Percentiles rank a stretch among this genome's conserved stretches.
Conservation (phyloP, 2,888 invertebrate genomes). For the Auanema sp. region DNA sequence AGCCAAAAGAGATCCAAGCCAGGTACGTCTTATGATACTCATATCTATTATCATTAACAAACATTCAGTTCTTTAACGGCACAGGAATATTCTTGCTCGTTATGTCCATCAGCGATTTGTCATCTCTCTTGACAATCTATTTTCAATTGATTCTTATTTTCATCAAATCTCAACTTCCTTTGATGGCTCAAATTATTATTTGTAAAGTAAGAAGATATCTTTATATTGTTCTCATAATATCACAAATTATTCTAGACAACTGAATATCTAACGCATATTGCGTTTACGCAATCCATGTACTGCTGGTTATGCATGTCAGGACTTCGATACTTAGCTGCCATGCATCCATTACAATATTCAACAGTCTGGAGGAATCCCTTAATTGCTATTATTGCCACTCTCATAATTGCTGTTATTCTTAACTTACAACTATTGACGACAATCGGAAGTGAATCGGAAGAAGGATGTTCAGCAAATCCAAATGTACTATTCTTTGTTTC, state of each 20-base stretch:
- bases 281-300: slow-evolving; percentile 54
- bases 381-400: slow-evolving; percentile 25
- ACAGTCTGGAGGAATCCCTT: slow-evolving; percentile 38
- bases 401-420: slow-evolving; percentile 26
- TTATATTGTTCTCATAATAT: background rate
- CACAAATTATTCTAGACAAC: slow-evolving; percentile 33
- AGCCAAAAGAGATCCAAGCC: slow-evolving; percentile 41
- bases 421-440: slow-evolving; percentile 40
- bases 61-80: slow-evolving; percentile 53
- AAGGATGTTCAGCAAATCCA: slow-evolving; percentile 2
- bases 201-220: slow-evolving; percentile 38
- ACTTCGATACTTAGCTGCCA: slow-evolving; percentile 48
- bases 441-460: slow-evolving; percentile 32
- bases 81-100: slow-evolving; percentile 50
- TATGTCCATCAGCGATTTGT: slow-evolving; percentile 49
- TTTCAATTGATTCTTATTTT: slow-evolving; percentile 32
- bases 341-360: slow-evolving; percentile 34
- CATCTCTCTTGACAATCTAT: slow-evolving; percentile 40
- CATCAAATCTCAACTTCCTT: slow-evolving; percentile 11
- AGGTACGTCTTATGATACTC: slow-evolving; percentile 30
- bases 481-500: background rate
- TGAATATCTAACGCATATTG: slow-evolving; percentile 41
- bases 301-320: slow-evolving; percentile 56
- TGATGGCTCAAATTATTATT: slow-evolving; percentile 16
- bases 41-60: slow-evolving; percentile 3